Evolutionary conservation across 2,797 vertebrate genomes (phyloP), one percentile per base, ranked within the genome.

Genomic region (Tamandua tetradactyla): DNA sequence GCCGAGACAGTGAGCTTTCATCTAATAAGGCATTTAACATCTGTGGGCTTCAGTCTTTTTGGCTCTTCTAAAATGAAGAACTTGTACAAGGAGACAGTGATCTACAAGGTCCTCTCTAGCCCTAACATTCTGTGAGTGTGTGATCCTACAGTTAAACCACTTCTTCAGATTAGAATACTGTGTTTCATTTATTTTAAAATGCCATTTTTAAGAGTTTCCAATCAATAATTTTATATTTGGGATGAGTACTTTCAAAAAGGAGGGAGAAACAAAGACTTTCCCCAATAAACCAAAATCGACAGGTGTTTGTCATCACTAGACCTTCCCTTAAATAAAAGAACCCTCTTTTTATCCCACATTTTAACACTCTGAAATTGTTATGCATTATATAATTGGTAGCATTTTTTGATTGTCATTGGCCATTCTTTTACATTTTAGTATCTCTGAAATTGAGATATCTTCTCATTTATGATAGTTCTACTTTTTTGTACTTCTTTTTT

Each of bases 281-380:
- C n/a, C n/a, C n/a, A n/a, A n/a, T n/a, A n/a, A n/a, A n/a, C n/a
- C n/a, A n/a, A n/a, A n/a, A n/a, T n/a, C n/a, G n/a, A n/a, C n/a
- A n/a, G n/a, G n/a, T n/a, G n/a, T n/a, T n/a, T n/a, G n/a, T n/a
- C n/a, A n/a, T n/a, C n/a, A n/a, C n/a, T n/a, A n/a, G n/a, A n/a
- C n/a, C n/a, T n/a, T n/a, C n/a, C n/a, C n/a, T n/a, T n/a, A n/a
- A n/a, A n/a, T n/a, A n/a, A n/a, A n/a, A n/a, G n/a, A n/a, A n/a
- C n/a, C n/a, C n/a, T n/a, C n/a, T 37, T 66, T 32, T 17, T 61
- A 35, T 17, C 52, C 30, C 42, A 87, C 11, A 40, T 89, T 68
- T 89, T 89, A 87, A 79, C 64, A 81, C 47, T 86, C 37, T 79
- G 66, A 92, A 96, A 90, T 87, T 94, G 52, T n/a, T 22, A 66